Conservation (phyloP, 2,888 invertebrate species). For the Tolmerus cingulatus region DNA sequence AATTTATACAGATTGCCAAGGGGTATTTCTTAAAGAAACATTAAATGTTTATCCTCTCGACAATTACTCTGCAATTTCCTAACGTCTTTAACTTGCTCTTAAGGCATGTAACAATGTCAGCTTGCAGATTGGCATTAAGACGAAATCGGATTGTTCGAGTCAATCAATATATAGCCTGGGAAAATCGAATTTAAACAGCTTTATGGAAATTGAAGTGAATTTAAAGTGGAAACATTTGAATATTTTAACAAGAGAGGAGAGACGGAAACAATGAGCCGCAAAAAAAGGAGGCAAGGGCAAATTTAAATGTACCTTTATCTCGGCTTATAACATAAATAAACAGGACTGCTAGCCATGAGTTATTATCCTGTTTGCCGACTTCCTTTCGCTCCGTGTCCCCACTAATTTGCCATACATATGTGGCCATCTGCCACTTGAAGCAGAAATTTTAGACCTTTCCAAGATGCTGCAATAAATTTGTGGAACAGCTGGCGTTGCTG, state of each 20-base stretch:
- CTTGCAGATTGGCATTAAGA: background rate
- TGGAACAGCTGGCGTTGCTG: conserved; percentile 23
- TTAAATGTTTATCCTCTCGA: background rate
- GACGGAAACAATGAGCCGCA: background rate
- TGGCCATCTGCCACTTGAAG: conserved; percentile 23
- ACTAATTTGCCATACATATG: conserved; percentile 19
- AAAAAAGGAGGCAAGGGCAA: background rate
- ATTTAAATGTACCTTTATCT: background rate
- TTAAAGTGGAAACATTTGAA: background rate
- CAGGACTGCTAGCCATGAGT: background rate
- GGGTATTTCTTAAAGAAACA: background rate
- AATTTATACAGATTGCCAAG: no score
- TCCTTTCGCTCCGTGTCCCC: background rate
- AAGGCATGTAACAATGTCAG: background rate
- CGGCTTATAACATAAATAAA: background rate
- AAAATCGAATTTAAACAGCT: background rate
- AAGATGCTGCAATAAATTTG: conserved; percentile 36
- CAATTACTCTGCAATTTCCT: background rate
- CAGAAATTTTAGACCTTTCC: conserved; percentile 36
- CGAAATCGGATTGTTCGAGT: background rate
- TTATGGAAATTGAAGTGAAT: background rate
- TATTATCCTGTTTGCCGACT: background rate
- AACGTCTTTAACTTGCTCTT: background rate
- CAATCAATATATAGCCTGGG: background rate
- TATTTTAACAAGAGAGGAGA: background rate